Base-by-base conservation (phyloP, 1,140 invertebrate species). In the Cepaea nemoralis region DNA sequence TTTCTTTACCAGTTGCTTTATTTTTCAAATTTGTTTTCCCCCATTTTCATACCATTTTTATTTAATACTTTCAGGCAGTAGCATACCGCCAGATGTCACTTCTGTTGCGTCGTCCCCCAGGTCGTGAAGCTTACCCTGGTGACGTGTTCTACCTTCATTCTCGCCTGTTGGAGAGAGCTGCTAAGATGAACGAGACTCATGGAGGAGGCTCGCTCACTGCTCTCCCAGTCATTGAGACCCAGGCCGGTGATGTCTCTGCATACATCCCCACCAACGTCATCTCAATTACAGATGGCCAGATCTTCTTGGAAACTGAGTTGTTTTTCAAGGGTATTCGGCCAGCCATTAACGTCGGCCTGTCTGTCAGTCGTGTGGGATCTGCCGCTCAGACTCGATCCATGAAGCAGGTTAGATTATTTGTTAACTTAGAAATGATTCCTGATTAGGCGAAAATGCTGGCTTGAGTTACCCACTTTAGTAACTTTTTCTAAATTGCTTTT, bases 221-320 rank as follows among this genome's bases (percentile, higher is more conserved):
- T 87, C 93, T 99, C 85, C 99, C 99, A 48, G 96, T 99, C 87
- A 99, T 99, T 92, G 98, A 99, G 92, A 99, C 98, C 76, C 95
- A 98, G 93, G 99, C 99, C 92, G 99, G 99, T 94, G 99, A 99
- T 93, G 99, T 99, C 92, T 99, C 98, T 71, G 99, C 99, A 84
- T 99, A 99, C 95, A 99, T 99, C 95, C 99, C 99, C 90, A 99
- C 99, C 92, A 99, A 99, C 92, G 99, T 99, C 84, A 99, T 99
- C 93, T 99, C 98, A 91, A 99, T 99, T 93, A 99, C 99, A 89
- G 99, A 99, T 89, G 99, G 99, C 86, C 99, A 99, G 93, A 99
- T 99, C 93, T 99, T 99, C 96, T 97, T 99, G 95, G 99, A 99
- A 94, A 99, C 98, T 90, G 99, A 99, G 93, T 94, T 99, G 93